Percentiles rank a stretch among this genome's conserved stretches.
Conservation (phyloP, 1,140 invertebrate genomes). For the Agrypnia vestita region DNA sequence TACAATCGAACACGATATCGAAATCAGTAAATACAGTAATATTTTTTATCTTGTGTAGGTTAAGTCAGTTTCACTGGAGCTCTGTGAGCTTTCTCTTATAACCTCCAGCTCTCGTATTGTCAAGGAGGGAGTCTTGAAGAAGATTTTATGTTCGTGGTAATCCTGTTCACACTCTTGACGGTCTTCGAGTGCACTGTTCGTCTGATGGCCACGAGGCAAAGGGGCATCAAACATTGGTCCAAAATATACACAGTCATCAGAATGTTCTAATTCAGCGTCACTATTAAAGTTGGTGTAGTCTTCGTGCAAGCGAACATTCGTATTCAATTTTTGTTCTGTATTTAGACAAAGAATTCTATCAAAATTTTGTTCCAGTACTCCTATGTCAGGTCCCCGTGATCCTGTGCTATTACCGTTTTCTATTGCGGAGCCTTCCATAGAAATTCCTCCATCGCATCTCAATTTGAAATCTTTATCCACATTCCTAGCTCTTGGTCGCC, state of each 20-base stretch:
- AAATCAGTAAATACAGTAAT: no score
- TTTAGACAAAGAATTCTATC: slow-evolving; percentile 68
- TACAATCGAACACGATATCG: no score
- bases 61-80: slow-evolving; percentile 72
- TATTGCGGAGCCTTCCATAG: slow-evolving; percentile 57
- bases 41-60: slow-evolving; percentile 69
- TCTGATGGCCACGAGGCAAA: slow-evolving; percentile 52
- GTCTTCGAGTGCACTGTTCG: slow-evolving; percentile 65
- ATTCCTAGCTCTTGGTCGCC: slow-evolving; percentile 69
- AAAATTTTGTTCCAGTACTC: slow-evolving; percentile 68
- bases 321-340: slow-evolving; percentile 24
- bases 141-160: slow-evolving; percentile 63
- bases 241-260: slow-evolving; percentile 66
- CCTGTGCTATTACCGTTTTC: slow-evolving; percentile 55
- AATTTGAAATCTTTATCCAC: slow-evolving; percentile 71
- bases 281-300: slow-evolving; percentile 52
- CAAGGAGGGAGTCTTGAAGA: slow-evolving; percentile 69
- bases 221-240: slow-evolving; percentile 41
- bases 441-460: slow-evolving; percentile 68
- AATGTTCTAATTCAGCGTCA: slow-evolving; percentile 64
- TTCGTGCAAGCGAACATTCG: slow-evolving; percentile 61
- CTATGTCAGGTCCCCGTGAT: not conserved
- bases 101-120: slow-evolving; percentile 72
- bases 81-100: slow-evolving; percentile 72
- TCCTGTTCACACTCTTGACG: not conserved